Base-by-base conservation (phyloP, 92 coral and sea anemone species). In the Phymanthus crucifer region DNA sequence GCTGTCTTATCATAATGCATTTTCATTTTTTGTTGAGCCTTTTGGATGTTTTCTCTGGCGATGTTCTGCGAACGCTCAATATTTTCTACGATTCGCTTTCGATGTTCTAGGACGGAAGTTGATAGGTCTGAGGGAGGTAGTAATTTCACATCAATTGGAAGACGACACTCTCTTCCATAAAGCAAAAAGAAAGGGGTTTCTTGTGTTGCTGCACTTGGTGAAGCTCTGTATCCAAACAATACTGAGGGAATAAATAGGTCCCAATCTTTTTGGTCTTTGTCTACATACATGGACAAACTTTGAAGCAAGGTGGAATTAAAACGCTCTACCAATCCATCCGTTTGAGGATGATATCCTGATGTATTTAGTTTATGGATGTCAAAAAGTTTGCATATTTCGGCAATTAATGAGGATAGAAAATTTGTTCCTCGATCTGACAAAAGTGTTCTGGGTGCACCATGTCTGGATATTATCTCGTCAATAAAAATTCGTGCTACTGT, bases 111-210 rank as follows among this genome's bases (percentile, higher is more conserved):
- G 0, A 91, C 75, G 17, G 94, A 87, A 4, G 71, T 70, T 16
- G 88, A 77, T 19, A 84, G 43, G 33, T 87, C 79, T 0, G 83
- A 70, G 1, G 91, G 80, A 13, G 87, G 85, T 61, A 91, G 29
- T 16, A 91, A n/a, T 40, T 78, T 78, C 0, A 78, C 87, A 38
- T 91, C 91, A 27, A 83, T 31, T 23, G 94, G 94, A 4, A 91
- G 70, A 11, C 85, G 83, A 19, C 90, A 76, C 64, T 90, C 84
- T 12, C 90, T 75, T 12, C 93, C 90, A 37, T 83, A 83, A 11
- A 90, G 75, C 2, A 86, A 54, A 32, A 78, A 86, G 32, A 90
- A 86, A 1, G 94, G 93, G 27, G 84, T 72, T 67, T 90, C 94
- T 17, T 83, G 83, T 0, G 87, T 90, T 24, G 86, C 38, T 23